Base-by-base conservation (phyloP, 2,113 vertebrate genomes). In the Corvus cornix region DNA sequence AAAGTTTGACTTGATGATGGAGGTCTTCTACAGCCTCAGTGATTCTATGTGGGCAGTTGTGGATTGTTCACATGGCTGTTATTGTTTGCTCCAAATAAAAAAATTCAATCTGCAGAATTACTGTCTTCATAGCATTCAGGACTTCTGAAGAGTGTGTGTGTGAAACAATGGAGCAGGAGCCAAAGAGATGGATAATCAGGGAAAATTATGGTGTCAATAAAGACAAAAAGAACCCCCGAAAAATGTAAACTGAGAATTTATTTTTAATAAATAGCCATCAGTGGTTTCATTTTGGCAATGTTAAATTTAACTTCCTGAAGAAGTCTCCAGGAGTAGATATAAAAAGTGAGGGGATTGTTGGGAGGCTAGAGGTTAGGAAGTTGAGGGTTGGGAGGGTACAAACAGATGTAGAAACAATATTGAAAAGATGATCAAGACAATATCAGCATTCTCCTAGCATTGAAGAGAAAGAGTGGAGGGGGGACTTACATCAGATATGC, bases 211-310 rank as follows among this genome's bases (percentile, higher is more conserved):
- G 10, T 37, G 30, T 33, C 41, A 60, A 30, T 31, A 74, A 55
- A 48, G 10, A 55, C 7, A 6, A 14, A 53, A 73, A 43, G 44
- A 21, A 22, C 4, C 4, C 6, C 5, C 7, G 0, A 59, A 35
- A 74, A 68, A 17, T 31, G 3, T 22, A 18, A 76, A 22, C 4
- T 20, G 12, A 43, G 10, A 63, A 30, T 13, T 16, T 19, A 33
- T 83, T 64, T 37, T 3, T 2, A 21, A 39, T 58, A 53, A 31
- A 44, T 16, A 27, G 1, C 7, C 5, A 21, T 41, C 26, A n/a
- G 9, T 41, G 6, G 0, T 33, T 35, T 58, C 7, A n/a, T 81
- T 86, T 28, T 27, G 1, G 0, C 11, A 55, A 31, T 16, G 8
- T 37, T 81, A 79, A 28, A 39, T 64, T 88, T 73, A 59, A 46